These are phyloP conservation scores for Acipenser transmontanus DNA, from an alignment of 2,797 vertebrate genomes.

Conservation along the genomic window DNA sequence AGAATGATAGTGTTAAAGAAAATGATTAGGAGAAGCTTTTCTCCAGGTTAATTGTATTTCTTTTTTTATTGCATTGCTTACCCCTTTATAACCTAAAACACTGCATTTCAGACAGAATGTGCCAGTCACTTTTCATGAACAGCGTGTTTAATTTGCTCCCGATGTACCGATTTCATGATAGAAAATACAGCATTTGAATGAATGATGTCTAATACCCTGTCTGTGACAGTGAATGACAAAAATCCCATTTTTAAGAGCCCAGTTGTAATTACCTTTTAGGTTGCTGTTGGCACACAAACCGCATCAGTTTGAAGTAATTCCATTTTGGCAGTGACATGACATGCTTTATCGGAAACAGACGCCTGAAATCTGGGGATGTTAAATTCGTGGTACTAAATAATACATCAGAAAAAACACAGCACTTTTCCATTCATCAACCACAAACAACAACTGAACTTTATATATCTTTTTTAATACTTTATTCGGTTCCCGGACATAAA, in stretches of 20 bases:
- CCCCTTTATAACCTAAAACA: too few species aligned
- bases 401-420: neutral
- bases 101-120: neutral
- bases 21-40: neutral
- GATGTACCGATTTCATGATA: slow-evolving; percentile 1
- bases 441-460: too few species aligned
- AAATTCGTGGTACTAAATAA: slow-evolving; percentile 2
- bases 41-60: too few species aligned
- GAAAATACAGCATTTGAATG: slow-evolving; percentile 5
- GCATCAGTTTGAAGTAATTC: slow-evolving; percentile 2
- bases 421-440: too few species aligned
- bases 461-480: too few species aligned
- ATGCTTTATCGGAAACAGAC: neutral
- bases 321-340: slow-evolving; percentile 2
- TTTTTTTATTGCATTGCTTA: too few species aligned
- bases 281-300: neutral
- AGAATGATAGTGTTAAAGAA: too few species aligned
- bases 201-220: slow-evolving; percentile 2
- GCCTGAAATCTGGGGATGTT: neutral
- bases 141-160: neutral
- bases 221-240: slow-evolving; percentile 1
- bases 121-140: neutral
- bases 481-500: too few species aligned
- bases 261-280: slow-evolving; percentile 4
- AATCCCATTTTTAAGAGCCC: slow-evolving; percentile 3